Evolutionary conservation across 2,888 invertebrate species (phyloP).

Genomic region (Julus scandinavius): DNA sequence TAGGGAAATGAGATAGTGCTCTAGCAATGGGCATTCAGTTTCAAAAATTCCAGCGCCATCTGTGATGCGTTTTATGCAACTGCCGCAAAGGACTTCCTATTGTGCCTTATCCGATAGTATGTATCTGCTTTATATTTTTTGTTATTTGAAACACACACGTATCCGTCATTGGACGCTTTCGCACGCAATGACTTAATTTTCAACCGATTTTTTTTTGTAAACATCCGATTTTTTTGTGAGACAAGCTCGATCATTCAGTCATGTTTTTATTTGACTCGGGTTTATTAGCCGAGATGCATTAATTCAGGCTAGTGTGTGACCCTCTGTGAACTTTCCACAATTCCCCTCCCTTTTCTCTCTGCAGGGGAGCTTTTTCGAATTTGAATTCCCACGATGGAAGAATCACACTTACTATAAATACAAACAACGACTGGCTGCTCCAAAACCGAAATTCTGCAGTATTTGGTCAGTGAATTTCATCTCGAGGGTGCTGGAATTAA

Average conservation of each 20-base stretch:
- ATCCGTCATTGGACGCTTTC: not conserved
- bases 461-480: not conserved
- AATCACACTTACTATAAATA: slow-evolving; percentile 30
- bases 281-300: slow-evolving; percentile 7
- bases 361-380: slow-evolving; percentile 19
- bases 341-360: slow-evolving; percentile 42
- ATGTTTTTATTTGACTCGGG: not conserved
- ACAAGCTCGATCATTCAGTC: not conserved
- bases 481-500: not conserved
- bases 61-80: not conserved
- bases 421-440: not conserved
- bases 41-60: not conserved
- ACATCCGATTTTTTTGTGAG: slow-evolving; percentile 21
- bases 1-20: no score
- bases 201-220: not conserved
- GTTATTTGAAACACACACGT: not conserved
- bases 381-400: slow-evolving; percentile 29
- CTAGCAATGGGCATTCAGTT: not conserved
- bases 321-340: not conserved
- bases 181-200: not conserved
- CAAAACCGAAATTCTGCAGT: not conserved
- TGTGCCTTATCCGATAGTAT: no score
- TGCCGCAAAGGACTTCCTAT: no score
- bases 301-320: not conserved
- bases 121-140: not conserved